Percentiles rank a stretch among this genome's conserved stretches.
Conservation (phyloP, 2,888 invertebrate species). For the Unio pictorum region DNA sequence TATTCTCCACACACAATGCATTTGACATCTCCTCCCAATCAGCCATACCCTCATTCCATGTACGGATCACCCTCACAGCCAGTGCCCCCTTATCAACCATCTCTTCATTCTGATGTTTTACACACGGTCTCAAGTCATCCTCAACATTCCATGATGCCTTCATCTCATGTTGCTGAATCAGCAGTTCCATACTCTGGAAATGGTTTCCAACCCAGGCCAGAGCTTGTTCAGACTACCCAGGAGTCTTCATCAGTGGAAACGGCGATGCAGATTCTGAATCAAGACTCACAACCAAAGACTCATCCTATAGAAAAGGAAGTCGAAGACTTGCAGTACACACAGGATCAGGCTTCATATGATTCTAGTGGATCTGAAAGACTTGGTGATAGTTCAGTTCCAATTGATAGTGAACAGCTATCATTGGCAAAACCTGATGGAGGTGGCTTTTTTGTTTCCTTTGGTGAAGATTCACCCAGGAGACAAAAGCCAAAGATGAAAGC, state of each 20-base stretch:
- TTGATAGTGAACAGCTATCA: not conserved
- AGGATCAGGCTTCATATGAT: not conserved
- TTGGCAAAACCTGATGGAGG: constrained; percentile 40
- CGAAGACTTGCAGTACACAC: not conserved
- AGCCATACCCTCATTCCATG: constrained; percentile 18
- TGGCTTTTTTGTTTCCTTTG: constrained; percentile 92
- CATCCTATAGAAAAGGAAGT: constrained; percentile 7
- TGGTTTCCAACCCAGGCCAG: too few relatives aligned
- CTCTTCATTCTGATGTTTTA: not conserved
- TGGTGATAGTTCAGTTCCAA: not conserved
- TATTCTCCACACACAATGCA: constrained; percentile 6
- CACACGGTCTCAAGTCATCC: not conserved
- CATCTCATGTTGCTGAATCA: too few relatives aligned
- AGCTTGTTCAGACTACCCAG: too few relatives aligned
- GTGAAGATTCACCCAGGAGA: constrained; percentile 79
- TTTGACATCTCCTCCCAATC: constrained; percentile 32
- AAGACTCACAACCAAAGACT: constrained; percentile 14
- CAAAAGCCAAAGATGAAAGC: constrained; percentile 78
- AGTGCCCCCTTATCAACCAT: constrained; percentile 7
- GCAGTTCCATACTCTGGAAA: too few relatives aligned
- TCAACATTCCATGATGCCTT: too few relatives aligned
- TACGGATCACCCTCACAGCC: constrained; percentile 15
- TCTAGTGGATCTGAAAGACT: not conserved
- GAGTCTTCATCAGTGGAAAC: not conserved
- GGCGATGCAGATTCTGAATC: constrained; percentile 9